Conservation (phyloP, 2,113 vertebrate genomes). For the Sialia sialis region DNA sequence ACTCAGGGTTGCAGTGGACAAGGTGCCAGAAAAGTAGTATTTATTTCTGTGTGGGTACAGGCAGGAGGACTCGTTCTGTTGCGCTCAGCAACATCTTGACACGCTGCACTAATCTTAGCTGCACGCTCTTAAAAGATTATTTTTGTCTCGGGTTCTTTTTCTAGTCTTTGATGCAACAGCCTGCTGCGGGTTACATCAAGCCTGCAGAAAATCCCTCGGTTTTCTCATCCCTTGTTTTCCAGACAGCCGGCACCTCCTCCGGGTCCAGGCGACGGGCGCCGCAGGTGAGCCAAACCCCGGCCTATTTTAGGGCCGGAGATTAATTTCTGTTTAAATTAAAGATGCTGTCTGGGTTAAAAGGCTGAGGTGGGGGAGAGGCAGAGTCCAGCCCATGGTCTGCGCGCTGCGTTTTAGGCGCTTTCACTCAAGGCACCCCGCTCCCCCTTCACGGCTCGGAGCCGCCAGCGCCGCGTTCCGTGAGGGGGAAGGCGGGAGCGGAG, state of each 20-base stretch:
- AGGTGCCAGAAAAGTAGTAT: neutral
- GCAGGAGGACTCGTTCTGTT: neutral
- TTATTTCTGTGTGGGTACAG: neutral
- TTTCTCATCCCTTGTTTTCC: neutral
- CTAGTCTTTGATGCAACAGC: conserved; percentile 38
- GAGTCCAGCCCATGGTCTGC: fast-evolving
- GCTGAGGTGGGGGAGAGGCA: fast-evolving
- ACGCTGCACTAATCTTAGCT: conserved; percentile 17
- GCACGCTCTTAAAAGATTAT: conserved; percentile 45
- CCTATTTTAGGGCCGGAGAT: neutral
- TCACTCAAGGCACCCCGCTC: neutral
- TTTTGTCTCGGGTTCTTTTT: conserved; percentile 35
- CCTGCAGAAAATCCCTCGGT: neutral
- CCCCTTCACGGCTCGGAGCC: neutral
- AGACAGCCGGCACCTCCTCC: neutral
- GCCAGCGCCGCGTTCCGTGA: neutral
- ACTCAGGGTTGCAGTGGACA: neutral
- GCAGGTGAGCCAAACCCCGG: conserved; percentile 11
- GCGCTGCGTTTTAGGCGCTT: neutral
- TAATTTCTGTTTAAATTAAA: neutral
- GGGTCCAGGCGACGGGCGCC: neutral
- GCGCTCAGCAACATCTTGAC: conserved; percentile 37
- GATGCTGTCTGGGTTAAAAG: neutral
- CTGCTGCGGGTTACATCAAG: conserved; percentile 8
- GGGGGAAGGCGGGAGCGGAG: neutral